Percentiles rank a stretch among this genome's conserved stretches.
Conservation (phyloP, 2,888 invertebrate genomes). For the Drosophila recens region DNA sequence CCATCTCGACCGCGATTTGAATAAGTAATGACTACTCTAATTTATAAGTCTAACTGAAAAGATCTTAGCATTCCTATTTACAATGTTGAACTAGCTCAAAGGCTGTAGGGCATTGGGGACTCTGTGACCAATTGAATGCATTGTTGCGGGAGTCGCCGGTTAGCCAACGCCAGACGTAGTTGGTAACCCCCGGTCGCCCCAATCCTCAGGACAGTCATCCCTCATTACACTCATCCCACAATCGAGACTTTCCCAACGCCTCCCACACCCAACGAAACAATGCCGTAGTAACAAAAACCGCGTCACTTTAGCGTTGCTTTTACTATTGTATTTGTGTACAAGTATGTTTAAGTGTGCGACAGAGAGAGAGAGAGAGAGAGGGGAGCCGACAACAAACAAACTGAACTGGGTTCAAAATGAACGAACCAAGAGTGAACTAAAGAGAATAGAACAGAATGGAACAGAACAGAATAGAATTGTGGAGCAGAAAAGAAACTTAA, state of each 20-base stretch:
- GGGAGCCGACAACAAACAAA: constrained; percentile 48
- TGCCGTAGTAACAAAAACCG: constrained; percentile 49
- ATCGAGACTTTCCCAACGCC: not conserved
- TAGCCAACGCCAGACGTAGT: constrained; percentile 1
- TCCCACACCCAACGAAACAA: constrained; percentile 39
- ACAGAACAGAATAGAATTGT: constrained; percentile 15
- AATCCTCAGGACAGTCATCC: constrained; percentile 11
- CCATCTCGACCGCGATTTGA: not conserved
- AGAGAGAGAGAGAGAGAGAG: constrained; percentile 4
- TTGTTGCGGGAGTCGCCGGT: constrained; percentile 20
- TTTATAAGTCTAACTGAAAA: not conserved
- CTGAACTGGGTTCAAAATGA: constrained; percentile 56
- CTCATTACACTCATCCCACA: constrained; percentile 35
- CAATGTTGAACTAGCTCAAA: constrained; percentile 11
- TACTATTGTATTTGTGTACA: constrained; percentile 29
- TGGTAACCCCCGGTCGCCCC: not conserved
- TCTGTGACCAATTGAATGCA: constrained; percentile 51
- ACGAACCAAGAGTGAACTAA: constrained; percentile 42
- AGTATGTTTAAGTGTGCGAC: constrained; percentile 4
- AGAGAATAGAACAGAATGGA: constrained; percentile 30
- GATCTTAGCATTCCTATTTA: not conserved
- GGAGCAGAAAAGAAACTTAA: constrained; percentile 21
- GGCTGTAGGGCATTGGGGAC: constrained; percentile 35
- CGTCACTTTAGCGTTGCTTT: constrained; percentile 53
- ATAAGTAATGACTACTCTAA: not conserved